Evolutionary conservation across 2,888 invertebrate species (phyloP).

Genomic region (Rotaria magnacalcarata): DNA sequence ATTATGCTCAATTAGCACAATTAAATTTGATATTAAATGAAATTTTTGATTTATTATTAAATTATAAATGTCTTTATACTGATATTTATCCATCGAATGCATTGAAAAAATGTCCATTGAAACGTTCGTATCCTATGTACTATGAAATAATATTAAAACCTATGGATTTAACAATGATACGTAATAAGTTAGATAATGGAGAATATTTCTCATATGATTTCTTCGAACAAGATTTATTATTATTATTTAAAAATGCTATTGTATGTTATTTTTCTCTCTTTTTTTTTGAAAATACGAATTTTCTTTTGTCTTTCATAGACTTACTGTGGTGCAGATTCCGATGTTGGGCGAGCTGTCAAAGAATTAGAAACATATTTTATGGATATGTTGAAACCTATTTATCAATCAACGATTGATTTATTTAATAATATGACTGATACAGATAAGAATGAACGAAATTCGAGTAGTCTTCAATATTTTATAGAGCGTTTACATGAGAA

Average conservation of each 20-base stretch:
- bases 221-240: constrained; percentile 79
- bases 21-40: neutral
- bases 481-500: neutral
- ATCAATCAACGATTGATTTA: neutral
- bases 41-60: neutral
- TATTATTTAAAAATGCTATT: constrained; percentile 87
- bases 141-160: constrained; percentile 87
- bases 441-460: neutral
- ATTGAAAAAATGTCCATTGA: constrained; percentile 25
- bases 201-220: constrained; percentile 74
- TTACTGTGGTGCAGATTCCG: neutral
- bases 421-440: neutral
- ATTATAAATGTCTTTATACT: neutral
- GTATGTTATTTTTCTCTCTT: neutral
- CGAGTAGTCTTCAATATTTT: neutral
- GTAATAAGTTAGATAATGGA: constrained; percentile 77
- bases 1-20: constrained; percentile 32
- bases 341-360: neutral
- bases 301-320: neutral
- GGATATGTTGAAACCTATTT: neutral
- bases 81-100: neutral
- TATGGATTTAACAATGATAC: constrained; percentile 86
- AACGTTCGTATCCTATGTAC: constrained; percentile 77
- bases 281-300: neutral
- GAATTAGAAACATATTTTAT: neutral